These are phyloP conservation scores for Crambe crambe DNA, from an alignment of 37 sponge, comb jelly and placozoan genomes.

Conservation along the genomic window DNA sequence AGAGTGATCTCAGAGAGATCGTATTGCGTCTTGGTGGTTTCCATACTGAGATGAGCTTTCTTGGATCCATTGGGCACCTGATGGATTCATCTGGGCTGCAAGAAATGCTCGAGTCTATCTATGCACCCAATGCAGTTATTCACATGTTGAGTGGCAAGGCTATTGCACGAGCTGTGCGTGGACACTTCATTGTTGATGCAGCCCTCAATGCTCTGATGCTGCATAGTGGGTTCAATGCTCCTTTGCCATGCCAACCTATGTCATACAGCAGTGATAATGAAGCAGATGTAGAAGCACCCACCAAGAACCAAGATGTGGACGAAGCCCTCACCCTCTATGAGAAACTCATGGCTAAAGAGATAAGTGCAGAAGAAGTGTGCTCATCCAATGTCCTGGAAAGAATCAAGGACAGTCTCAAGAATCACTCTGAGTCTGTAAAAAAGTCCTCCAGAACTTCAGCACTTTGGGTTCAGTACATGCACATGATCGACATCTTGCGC, in stretches of 20 bases:
- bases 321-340: conserved; percentile 31
- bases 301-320: conserved; percentile 6
- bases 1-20: conserved; percentile 36
- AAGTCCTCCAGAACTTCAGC: conserved; percentile 41
- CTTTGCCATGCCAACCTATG: conserved; percentile 1
- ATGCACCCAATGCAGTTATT: no score
- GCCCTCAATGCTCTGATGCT: conserved; percentile 29
- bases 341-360: conserved; percentile 1
- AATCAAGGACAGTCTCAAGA: conserved; percentile 20
- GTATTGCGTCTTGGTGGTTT: conserved; percentile 44
- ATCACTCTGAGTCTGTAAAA: conserved; percentile 5
- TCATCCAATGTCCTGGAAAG: conserved; percentile 15
- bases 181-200: no score
- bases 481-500: conserved; percentile 45
- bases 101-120: no score
- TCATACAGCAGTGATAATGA: background rate
- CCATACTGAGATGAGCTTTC: no score
- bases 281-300: background rate
- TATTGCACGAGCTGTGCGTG: no score
- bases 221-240: conserved; percentile 18
- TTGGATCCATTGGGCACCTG: no score
- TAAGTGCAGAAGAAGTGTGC: conserved; percentile 24
- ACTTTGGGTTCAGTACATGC: conserved; percentile 50
- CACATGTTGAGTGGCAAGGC: no score
- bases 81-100: no score